Evolutionary conservation across 2,113 vertebrate genomes (phyloP).

Genomic region (Girardinichthys multiradiatus): DNA sequence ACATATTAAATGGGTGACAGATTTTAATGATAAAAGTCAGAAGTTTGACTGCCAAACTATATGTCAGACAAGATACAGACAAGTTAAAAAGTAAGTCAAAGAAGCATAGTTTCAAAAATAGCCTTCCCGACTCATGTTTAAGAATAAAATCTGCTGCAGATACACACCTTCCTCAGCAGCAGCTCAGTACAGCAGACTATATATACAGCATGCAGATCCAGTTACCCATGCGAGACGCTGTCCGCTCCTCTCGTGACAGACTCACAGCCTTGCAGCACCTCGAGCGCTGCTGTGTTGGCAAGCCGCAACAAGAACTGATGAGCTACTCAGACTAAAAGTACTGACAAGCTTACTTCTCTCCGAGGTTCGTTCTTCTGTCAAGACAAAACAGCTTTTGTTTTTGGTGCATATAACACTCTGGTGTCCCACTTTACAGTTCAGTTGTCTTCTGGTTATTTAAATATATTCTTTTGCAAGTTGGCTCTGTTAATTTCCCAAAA

Average conservation of each 20-base stretch:
- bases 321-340: conserved; percentile 67
- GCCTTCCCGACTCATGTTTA: background rate
- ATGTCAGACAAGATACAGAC: background rate
- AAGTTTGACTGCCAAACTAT: no score
- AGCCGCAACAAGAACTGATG: conserved; percentile 67
- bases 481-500: no score
- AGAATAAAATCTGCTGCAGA: conserved; percentile 24
- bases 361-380: conserved; percentile 27
- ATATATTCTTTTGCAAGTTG: background rate
- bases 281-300: conserved; percentile 53
- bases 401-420: background rate
- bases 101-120: background rate
- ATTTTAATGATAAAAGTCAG: background rate
- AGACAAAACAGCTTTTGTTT: background rate
- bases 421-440: background rate
- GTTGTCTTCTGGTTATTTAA: background rate
- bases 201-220: conserved; percentile 41
- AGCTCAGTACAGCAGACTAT: conserved; percentile 3
- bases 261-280: conserved; percentile 34
- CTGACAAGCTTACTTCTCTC: conserved; percentile 65
- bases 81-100: background rate
- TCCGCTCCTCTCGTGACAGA: conserved; percentile 58
- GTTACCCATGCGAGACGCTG: conserved; percentile 34
- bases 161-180: conserved; percentile 28
- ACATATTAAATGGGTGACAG: conserved; percentile 13